These are phyloP conservation scores for Macrobrachium rosenbergii DNA, from an alignment of 1,140 invertebrate species.

Conservation along the genomic window DNA sequence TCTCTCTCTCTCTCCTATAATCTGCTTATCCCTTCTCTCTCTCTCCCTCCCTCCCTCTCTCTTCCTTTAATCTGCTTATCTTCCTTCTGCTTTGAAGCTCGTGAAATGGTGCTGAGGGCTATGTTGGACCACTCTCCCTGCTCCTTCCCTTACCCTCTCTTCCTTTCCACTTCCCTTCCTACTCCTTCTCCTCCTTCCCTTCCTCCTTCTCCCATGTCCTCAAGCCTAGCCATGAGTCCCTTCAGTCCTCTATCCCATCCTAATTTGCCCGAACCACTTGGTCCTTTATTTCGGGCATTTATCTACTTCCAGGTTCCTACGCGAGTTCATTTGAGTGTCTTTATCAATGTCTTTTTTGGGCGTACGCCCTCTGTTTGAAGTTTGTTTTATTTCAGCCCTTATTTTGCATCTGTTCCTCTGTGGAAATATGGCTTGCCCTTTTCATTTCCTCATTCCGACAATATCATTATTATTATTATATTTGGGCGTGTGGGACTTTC, in stretches of 20 bases:
- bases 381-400: background rate
- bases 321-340: background rate
- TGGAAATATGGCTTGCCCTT: no score
- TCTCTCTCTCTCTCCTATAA: no score
- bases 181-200: background rate
- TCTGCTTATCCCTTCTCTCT: no score
- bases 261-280: conserved; percentile 19
- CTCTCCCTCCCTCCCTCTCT: no score
- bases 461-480: no score
- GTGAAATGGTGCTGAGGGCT: no score
- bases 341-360: conserved; percentile 14
- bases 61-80: no score
- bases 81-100: no score
- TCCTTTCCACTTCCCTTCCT: conserved; percentile 1
- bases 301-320: conserved; percentile 4
- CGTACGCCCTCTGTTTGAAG: background rate
- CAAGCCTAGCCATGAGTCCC: conserved; percentile 3
- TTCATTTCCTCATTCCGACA: no score
- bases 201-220: conserved; percentile 8
- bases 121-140: no score
- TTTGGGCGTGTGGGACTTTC: no score
- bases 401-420: no score
- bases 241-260: conserved; percentile 24
- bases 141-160: background rate
- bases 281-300: conserved; percentile 14